Evolutionary conservation across 2,797 vertebrate genomes (phyloP).

Genomic region (Hephaestus fuliginosus): DNA sequence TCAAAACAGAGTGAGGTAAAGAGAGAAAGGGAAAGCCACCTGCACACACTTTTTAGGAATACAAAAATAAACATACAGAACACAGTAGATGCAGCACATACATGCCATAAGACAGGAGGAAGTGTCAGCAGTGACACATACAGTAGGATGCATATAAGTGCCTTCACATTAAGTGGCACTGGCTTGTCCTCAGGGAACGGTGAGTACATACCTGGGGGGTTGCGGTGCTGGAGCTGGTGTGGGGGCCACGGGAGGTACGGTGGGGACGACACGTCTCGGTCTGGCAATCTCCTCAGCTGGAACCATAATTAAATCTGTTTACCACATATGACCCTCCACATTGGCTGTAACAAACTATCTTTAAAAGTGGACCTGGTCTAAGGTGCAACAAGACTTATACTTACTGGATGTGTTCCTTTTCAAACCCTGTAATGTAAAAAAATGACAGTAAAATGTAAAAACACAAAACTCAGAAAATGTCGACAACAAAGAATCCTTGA

Average conservation of each 20-base stretch:
- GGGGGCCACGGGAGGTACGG: constrained; percentile 75
- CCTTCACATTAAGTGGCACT: not conserved
- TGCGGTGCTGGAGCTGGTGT: constrained; percentile 84
- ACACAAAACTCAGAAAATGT: not conserved
- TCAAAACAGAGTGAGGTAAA: not conserved
- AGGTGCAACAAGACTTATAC: constrained; percentile 76
- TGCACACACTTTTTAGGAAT: not conserved
- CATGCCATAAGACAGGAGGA: not conserved
- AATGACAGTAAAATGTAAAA: constrained; percentile 45
- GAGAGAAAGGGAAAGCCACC: not conserved
- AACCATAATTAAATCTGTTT: constrained; percentile 10
- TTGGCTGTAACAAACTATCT: not conserved
- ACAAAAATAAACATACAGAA: not conserved
- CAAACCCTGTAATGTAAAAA: constrained; percentile 89
- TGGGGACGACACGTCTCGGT: constrained; percentile 90
- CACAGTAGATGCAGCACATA: not conserved
- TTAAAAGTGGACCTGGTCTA: not conserved
- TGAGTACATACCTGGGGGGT: constrained; percentile 83
- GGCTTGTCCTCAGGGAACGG: not conserved
- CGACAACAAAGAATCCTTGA: constrained; percentile 1
- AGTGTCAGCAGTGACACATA: not conserved
- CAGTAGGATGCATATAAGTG: not conserved
- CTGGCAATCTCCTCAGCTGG: constrained; percentile 95
- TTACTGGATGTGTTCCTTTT: constrained; percentile 96
- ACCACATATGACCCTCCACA: not conserved